Evolutionary conservation across 2,888 invertebrate genomes (phyloP).

Genomic region (Leptinotarsa haldemani): DNA sequence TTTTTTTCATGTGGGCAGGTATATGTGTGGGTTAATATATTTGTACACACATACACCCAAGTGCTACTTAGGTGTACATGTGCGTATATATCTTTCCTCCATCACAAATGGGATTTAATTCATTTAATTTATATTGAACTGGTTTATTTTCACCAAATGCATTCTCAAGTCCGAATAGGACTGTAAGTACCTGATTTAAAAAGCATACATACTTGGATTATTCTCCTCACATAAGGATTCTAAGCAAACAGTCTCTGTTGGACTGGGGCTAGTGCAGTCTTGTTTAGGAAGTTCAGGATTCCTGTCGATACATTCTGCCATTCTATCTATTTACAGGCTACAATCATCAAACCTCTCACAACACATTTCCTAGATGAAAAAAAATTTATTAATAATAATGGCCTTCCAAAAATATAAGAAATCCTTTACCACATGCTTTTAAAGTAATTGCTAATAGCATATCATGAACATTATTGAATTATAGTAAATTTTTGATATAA

Average conservation of each 20-base stretch:
- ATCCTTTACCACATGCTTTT: neutral
- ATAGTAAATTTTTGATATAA: neutral
- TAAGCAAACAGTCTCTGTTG: conserved; percentile 64
- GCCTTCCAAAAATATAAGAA: neutral
- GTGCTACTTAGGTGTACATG: no score
- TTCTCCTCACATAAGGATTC: conserved; percentile 59
- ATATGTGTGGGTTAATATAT: no score
- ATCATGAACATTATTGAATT: neutral
- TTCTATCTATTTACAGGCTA: conserved; percentile 58
- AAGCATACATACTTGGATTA: conserved; percentile 55
- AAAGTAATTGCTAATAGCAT: neutral
- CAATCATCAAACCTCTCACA: conserved; percentile 30
- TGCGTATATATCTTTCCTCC: no score
- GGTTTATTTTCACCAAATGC: no score
- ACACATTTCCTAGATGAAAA: conserved; percentile 32
- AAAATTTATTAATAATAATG: neutral
- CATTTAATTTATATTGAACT: no score
- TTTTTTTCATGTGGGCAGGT: no score
- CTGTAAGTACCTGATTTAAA: neutral
- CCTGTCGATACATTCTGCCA: conserved; percentile 64
- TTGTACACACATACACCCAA: no score
- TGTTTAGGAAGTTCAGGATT: conserved; percentile 61
- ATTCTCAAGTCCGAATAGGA: no score
- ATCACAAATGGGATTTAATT: no score
- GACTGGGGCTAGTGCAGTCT: conserved; percentile 65